These are phyloP conservation scores for Crypturellus tataupa DNA, from an alignment of 2,797 vertebrate species.

Conservation along the genomic window DNA sequence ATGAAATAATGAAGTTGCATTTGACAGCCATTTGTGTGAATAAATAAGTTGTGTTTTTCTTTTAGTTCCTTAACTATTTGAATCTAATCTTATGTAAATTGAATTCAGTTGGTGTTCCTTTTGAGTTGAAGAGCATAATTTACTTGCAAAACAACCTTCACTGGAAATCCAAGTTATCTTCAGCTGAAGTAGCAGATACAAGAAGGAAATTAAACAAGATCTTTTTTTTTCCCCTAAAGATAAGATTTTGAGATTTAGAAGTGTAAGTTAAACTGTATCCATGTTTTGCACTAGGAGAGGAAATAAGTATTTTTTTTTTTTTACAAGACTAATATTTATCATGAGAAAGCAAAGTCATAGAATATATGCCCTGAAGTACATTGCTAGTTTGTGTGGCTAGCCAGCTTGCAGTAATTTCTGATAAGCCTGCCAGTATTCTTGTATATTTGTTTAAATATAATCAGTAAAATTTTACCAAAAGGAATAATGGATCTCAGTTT, in stretches of 20 bases:
- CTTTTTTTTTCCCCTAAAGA: not conserved
- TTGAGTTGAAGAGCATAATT: not conserved
- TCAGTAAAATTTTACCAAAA: not conserved
- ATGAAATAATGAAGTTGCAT: not conserved
- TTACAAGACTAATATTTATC: not conserved
- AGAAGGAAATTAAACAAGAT: not conserved
- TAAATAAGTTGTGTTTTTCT: not conserved
- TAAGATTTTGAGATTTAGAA: slow-evolving; percentile 2
- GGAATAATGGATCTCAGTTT: not conserved
- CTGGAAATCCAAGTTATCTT: not conserved
- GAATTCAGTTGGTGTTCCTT: not conserved
- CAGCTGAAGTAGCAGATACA: not conserved
- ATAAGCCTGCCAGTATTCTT: not conserved
- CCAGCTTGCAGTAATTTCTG: not conserved
- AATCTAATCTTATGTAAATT: not conserved
- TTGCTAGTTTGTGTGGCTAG: not conserved
- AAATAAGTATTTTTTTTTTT: slow-evolving; percentile 10
- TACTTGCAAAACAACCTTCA: not conserved
- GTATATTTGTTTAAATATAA: not conserved
- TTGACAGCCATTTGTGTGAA: not conserved
- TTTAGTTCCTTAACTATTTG: not conserved
- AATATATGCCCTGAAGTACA: not conserved
- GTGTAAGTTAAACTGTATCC: not conserved
- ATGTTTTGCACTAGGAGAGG: not conserved
- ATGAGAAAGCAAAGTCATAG: not conserved